Evolutionary conservation across 2,888 invertebrate species (phyloP), one percentile per base, ranked within the genome.

Genomic region (Notodonta dromedarius): DNA sequence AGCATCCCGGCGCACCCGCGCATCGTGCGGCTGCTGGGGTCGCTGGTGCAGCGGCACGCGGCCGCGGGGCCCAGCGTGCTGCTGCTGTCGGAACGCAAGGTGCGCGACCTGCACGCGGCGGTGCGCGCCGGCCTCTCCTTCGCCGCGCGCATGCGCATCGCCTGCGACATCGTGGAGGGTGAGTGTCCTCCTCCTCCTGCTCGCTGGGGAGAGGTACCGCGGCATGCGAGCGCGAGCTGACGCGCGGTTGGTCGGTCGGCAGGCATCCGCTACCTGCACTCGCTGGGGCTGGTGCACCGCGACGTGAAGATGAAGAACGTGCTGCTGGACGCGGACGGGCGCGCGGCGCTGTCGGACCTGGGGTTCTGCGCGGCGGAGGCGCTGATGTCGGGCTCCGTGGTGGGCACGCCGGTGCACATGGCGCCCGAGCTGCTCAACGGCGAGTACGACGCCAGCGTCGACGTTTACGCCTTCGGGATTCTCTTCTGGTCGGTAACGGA

Each of bases 221-320:
- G 6, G 40, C 40, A 7, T 40, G 8, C 6, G 40, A 8, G 40
- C 40, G 40, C 9, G 6, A 40, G 7, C 40, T 9, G 4, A 40
- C 40, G 9, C 40, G 40, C 7, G 9, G 8, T 4, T 40, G 40
- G 40, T 42, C 42, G 42, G 42, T 13, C 16, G 4, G 9, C 24
- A 94, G 94, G 98, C 5, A 97, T 98, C 78, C 94, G 98, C 57
- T 98, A 97, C 91, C 95, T 98, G 6, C 98, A 98, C 90, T 97
- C 97, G 1, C 96, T 97, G 81, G 98, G 98, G 0, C 94, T 98
- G 8, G 97, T 98, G 5, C 98, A 98, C 86, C 94, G 98, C 66
- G 98, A 98, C 87, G 96, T 98, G 63, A 98, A 98, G 88, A 92
- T 98, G 77, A 98, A 98, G 90, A 98, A 98, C 90, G 98, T 98